These are phyloP conservation scores for Muscidifurax raptorellus DNA, from an alignment of 1,140 invertebrate genomes.

Conservation along the genomic window DNA sequence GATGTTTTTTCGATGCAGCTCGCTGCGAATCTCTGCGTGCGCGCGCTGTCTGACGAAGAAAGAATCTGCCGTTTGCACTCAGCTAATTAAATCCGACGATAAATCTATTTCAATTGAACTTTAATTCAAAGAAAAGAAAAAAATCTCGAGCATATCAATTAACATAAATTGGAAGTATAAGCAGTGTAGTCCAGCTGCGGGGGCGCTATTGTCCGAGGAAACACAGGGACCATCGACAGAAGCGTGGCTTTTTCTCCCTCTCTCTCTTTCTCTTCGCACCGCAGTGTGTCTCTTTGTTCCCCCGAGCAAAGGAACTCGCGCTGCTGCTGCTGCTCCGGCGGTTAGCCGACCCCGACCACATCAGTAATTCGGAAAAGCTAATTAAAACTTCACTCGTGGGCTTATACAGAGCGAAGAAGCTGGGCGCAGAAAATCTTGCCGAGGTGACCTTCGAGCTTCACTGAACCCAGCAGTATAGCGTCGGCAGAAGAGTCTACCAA, in stretches of 20 bases:
- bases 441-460: slow-evolving; percentile 41
- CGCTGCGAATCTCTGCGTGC: background rate
- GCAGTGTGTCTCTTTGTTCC: slow-evolving; percentile 55
- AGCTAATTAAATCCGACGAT: background rate
- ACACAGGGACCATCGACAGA: background rate
- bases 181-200: slow-evolving; percentile 8
- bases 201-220: slow-evolving; percentile 58
- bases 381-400: slow-evolving; percentile 68
- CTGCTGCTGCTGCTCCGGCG: slow-evolving; percentile 43
- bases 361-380: slow-evolving; percentile 69
- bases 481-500: background rate
- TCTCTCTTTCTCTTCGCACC: background rate
- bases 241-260: background rate
- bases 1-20: slow-evolving; percentile 54
- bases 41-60: background rate
- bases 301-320: slow-evolving; percentile 56
- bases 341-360: slow-evolving; percentile 58
- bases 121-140: background rate
- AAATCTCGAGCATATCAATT: slow-evolving; percentile 14
- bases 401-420: slow-evolving; percentile 51
- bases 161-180: slow-evolving; percentile 5
- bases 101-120: background rate
- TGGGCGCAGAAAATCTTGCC: slow-evolving; percentile 34
- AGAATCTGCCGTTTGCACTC: background rate
- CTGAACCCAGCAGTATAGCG: background rate